Percentiles rank a stretch among this genome's conserved stretches.
Evolutionary conservation across 2,888 invertebrate genomes (phyloP).

Genomic region (Clitarchus hookeri): DNA sequence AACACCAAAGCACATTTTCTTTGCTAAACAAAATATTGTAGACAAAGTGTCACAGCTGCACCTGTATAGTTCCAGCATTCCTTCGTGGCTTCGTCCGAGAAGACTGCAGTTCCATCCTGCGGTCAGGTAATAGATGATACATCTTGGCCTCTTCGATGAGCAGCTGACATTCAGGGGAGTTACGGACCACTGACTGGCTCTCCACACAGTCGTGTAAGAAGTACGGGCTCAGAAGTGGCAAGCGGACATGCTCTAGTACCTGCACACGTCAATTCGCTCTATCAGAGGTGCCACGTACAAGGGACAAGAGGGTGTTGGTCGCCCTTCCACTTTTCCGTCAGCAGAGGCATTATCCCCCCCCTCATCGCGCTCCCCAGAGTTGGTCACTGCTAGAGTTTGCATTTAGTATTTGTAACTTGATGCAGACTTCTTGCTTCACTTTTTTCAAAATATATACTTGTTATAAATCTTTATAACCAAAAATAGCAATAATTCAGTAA

Average conservation of each 20-base stretch:
- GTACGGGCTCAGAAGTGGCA: constrained; percentile 57
- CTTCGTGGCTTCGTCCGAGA: constrained; percentile 53
- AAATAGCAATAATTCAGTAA: too few species aligned
- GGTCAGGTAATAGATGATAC: constrained; percentile 56
- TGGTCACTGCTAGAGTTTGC: too few species aligned
- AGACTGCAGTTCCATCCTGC: constrained; percentile 53
- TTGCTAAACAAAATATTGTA: too few species aligned
- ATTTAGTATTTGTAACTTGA: too few species aligned
- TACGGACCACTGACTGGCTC: constrained; percentile 50
- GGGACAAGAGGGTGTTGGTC: too few species aligned
- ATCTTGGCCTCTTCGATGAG: constrained; percentile 57
- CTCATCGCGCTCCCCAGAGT: too few species aligned
- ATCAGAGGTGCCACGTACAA: background rate
- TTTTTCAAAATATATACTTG: too few species aligned
- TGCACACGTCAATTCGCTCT: constrained; percentile 34
- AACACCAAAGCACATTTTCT: too few species aligned
- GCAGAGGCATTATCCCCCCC: too few species aligned
- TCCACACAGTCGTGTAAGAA: constrained; percentile 57
- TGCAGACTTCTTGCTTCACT: too few species aligned
- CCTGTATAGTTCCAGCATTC: constrained; percentile 50
- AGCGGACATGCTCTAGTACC: constrained; percentile 56
- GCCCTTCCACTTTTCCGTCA: too few species aligned
- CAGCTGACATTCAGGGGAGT: constrained; percentile 52
- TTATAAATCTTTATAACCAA: too few species aligned
- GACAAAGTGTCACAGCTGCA: constrained; percentile 22